A percentile compares a stretch with the other conserved stretches of the same genome.
These are phyloP conservation scores for Lydus trimaculatus DNA, from an alignment of 2,888 invertebrate species.

Conservation along the genomic window DNA sequence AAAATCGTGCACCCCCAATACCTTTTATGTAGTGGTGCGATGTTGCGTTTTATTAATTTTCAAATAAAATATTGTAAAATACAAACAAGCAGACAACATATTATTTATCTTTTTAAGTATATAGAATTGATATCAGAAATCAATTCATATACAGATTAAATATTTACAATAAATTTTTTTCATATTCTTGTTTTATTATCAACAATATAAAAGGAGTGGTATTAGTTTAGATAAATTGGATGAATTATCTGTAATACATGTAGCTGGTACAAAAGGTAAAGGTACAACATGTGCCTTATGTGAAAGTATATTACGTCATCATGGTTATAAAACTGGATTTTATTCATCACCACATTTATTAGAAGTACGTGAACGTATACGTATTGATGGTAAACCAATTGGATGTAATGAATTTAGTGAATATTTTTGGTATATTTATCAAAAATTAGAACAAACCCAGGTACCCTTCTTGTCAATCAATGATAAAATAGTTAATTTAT, in stretches of 20 bases:
- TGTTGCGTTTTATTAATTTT: too few relatives aligned
- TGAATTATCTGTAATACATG: constrained; percentile 86
- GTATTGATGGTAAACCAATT: constrained; percentile 84
- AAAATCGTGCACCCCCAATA: too few relatives aligned
- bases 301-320: constrained; percentile 85
- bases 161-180: background rate
- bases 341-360: constrained; percentile 96
- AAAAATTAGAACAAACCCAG: constrained; percentile 64
- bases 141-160: constrained; percentile 17
- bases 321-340: constrained; percentile 90
- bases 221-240: constrained; percentile 72
- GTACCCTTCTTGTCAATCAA: too few relatives aligned
- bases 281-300: constrained; percentile 93
- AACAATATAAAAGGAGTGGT: constrained; percentile 64
- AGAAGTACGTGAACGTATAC: constrained; percentile 89
- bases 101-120: constrained; percentile 22
- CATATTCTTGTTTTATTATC: background rate
- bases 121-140: constrained; percentile 22
- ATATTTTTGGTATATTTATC: constrained; percentile 85
- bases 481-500: too few relatives aligned
- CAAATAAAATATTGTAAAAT: constrained; percentile 8
- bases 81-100: too few relatives aligned
- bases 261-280: constrained; percentile 98
- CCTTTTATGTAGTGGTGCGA: too few relatives aligned
- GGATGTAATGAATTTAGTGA: constrained; percentile 74